Base-by-base conservation (phyloP, 2,113 vertebrate species). In the Andinoacara biseriatus region DNA sequence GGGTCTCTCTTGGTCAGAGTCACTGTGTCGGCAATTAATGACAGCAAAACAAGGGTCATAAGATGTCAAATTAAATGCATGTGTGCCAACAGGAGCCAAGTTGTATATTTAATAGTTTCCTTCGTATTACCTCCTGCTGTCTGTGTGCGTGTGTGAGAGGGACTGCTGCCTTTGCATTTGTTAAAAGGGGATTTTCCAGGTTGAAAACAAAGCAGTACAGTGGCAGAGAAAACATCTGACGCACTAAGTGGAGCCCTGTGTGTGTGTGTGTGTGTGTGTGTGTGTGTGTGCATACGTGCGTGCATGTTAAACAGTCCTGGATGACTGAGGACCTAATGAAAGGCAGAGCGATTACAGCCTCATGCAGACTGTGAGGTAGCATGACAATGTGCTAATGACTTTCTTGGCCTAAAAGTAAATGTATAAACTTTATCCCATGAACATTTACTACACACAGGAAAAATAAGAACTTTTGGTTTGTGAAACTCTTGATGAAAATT, bases 321-420 rank as follows among this genome's bases (percentile, higher is more conserved):
- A 81, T 57, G 77, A 92, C 85, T 90, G 81, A 80, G 22, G 43
- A 58, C 43, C 35, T 92, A 89, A 93, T 92, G 81, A 92, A 89
- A 92, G 79, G 59, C 90, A 93, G 90, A 89, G 88, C 54, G 38
- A 81, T 35, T 77, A 75, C 78, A 86, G 82, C 88, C 76, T 78
- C 26, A 58, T 78, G 63, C 85, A 84, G 84, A 60, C 79, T 87
- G 72, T 52, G 82, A 76, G 54, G 72, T 88, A 80, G 74, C 83
- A 74, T 92, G 87, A 86, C 87, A 83, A 87, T 54, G 10, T 90
- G 87, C 86, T 88, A 83, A 89, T 89, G 84, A 88, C 75, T 80
- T 80, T 77, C 61, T 81, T 88, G 33, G 65, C 56, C 62, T 69
- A 81, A 31, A 58, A 82, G 74, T 5, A 5, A 74, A 33, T 35